Conservation (phyloP, 2,113 vertebrate genomes). For the Bos javanicus region DNA sequence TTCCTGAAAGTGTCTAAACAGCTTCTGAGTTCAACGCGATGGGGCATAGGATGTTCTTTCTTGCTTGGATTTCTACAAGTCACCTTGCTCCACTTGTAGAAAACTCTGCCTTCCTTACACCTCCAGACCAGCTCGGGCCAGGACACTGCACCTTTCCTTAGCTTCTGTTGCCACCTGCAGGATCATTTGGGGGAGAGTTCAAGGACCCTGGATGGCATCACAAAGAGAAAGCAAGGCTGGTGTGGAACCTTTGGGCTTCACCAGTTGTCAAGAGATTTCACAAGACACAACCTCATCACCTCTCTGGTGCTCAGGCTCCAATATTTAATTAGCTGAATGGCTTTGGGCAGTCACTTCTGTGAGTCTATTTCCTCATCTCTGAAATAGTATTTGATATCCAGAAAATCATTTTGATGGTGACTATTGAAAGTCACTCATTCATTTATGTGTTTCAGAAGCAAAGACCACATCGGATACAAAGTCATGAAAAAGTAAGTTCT, state of each 20-base stretch:
- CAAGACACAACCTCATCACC: not conserved
- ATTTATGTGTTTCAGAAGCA: not conserved
- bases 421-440: not conserved
- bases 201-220: not conserved
- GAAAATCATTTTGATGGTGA: not conserved
- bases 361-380: not conserved
- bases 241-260: not conserved
- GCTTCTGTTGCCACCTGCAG: conserved; percentile 49
- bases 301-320: not conserved
- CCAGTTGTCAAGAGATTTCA: not conserved
- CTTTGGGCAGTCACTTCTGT: not conserved
- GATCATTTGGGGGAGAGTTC: not conserved
- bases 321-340: not conserved
- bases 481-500: not conserved
- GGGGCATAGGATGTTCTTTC: not conserved
- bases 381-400: not conserved
- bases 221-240: not conserved
- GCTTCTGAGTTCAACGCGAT: not conserved
- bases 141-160: not conserved
- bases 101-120: not conserved
- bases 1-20: not conserved
- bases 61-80: not conserved
- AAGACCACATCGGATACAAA: not conserved
- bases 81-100: too few relatives aligned
- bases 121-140: rapidly evolving